A percentile compares a stretch with the other conserved stretches of the same genome.
Evolutionary conservation across 2,797 vertebrate genomes (phyloP).

Genomic region (Huso huso): DNA sequence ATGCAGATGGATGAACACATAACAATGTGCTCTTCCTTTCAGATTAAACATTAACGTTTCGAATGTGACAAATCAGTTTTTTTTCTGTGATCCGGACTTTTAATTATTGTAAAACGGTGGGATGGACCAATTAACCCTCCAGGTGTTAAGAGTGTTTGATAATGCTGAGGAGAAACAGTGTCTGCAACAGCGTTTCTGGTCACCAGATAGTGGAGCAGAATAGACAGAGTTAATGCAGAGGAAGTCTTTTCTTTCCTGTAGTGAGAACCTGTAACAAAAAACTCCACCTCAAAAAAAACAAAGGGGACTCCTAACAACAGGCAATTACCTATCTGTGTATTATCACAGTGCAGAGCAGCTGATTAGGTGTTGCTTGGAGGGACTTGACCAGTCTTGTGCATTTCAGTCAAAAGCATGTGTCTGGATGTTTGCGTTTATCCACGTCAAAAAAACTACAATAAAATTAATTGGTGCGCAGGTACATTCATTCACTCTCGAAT

Average conservation of each 20-base stretch:
- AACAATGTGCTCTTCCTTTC: conserved; percentile 97
- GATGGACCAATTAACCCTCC: too few relatives aligned
- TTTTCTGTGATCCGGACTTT: too few relatives aligned
- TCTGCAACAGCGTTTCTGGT: conserved; percentile 7
- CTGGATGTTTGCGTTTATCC: too few relatives aligned
- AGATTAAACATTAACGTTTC: conserved; percentile 99
- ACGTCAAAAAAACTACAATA: too few relatives aligned
- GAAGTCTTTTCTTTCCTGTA: conserved; percentile 40
- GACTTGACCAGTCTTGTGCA: too few relatives aligned
- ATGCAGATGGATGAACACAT: conserved; percentile 98
- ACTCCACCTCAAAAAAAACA: conserved; percentile 36
- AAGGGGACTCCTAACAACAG: conserved; percentile 44
- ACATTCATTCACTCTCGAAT: too few relatives aligned
- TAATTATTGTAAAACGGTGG: too few relatives aligned
- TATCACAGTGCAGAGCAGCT: conserved; percentile 48
- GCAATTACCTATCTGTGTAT: conserved; percentile 55
- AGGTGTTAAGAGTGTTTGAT: conserved; percentile 16
- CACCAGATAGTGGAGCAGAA: conserved; percentile 6
- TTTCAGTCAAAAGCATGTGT: too few relatives aligned
- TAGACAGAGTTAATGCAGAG: conserved; percentile 28
- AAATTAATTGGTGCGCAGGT: too few relatives aligned
- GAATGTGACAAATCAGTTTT: conserved; percentile 99
- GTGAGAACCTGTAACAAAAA: too few relatives aligned
- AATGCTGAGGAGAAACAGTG: neutral
- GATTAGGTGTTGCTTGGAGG: conserved; percentile 33